A percentile compares a stretch with the other conserved stretches of the same genome.
Evolutionary conservation across 2,113 vertebrate genomes (phyloP).

Genomic region (Elaphurus davidianus): DNA sequence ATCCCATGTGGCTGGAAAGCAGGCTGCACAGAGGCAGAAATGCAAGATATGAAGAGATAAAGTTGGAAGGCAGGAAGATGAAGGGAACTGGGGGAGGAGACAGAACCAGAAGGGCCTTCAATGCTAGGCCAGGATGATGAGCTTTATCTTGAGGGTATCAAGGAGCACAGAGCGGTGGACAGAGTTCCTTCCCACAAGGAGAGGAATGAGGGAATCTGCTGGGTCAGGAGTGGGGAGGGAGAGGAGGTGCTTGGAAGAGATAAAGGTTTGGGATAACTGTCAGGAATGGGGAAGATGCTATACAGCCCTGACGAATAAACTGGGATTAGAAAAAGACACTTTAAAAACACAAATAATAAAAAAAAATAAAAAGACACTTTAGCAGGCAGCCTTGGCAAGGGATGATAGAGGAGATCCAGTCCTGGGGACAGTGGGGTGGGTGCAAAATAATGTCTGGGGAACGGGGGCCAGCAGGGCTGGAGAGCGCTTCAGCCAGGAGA

Average conservation of each 20-base stretch:
- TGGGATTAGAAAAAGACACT: background rate
- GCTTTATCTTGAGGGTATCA: background rate
- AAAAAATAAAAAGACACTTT: background rate
- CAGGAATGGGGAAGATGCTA: background rate
- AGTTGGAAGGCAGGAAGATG: background rate
- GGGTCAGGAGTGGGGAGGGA: background rate
- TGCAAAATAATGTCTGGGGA: fast-evolving
- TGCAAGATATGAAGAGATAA: background rate
- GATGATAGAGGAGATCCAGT: too few species aligned
- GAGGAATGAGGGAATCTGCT: background rate
- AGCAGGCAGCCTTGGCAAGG: fast-evolving
- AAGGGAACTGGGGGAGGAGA: background rate
- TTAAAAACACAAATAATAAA: too few species aligned
- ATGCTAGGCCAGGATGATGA: background rate
- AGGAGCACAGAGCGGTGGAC: background rate
- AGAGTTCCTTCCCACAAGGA: background rate
- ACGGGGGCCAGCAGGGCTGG: background rate
- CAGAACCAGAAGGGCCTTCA: background rate
- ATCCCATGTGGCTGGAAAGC: background rate
- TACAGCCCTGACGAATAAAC: background rate
- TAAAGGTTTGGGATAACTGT: background rate
- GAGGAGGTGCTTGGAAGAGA: background rate
- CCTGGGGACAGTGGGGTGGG: background rate
- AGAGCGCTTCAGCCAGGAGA: background rate
- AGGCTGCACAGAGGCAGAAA: background rate